Conservation (phyloP, 1,140 invertebrate genomes). For the Drosophila sulfurigaster region DNA sequence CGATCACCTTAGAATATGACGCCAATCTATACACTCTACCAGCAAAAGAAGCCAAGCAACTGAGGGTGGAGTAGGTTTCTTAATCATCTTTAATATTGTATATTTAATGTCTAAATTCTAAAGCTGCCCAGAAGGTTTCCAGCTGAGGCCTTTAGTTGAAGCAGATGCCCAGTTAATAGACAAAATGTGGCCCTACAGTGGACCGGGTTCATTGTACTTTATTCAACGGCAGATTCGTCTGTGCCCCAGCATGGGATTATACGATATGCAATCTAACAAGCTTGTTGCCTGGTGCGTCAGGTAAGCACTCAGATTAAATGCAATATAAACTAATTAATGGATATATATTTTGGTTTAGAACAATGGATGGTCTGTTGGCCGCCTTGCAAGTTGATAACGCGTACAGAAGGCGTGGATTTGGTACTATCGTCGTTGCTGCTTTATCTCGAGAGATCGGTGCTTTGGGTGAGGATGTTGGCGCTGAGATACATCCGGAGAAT, state of each 20-base stretch:
- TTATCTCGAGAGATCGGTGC: slow-evolving; percentile 45
- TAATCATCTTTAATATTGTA: background rate
- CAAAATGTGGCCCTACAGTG: slow-evolving; percentile 56
- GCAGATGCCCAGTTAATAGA: slow-evolving; percentile 37
- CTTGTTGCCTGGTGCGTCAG: slow-evolving; percentile 76
- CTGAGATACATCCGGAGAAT: slow-evolving; percentile 68
- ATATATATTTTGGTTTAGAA: slow-evolving; percentile 23
- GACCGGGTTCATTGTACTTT: slow-evolving; percentile 60
- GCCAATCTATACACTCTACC: background rate
- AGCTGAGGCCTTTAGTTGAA: slow-evolving; percentile 16
- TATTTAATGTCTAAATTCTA: background rate
- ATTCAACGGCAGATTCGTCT: slow-evolving; percentile 61
- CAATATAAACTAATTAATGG: background rate
- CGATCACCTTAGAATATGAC: background rate
- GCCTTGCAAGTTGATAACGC: slow-evolving; percentile 51
- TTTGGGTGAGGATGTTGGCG: slow-evolving; percentile 64
- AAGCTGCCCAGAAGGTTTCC: slow-evolving; percentile 45
- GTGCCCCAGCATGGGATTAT: slow-evolving; percentile 69
- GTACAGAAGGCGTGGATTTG: slow-evolving; percentile 58
- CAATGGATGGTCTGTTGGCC: slow-evolving; percentile 58
- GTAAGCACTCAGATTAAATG: slow-evolving; percentile 24
- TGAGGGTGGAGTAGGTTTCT: background rate
- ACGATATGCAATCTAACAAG: slow-evolving; percentile 42
- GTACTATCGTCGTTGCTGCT: slow-evolving; percentile 42
- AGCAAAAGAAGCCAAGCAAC: slow-evolving; percentile 3